Evolutionary conservation across 2,113 vertebrate genomes (phyloP).

Genomic region (Harpagus bidentatus): DNA sequence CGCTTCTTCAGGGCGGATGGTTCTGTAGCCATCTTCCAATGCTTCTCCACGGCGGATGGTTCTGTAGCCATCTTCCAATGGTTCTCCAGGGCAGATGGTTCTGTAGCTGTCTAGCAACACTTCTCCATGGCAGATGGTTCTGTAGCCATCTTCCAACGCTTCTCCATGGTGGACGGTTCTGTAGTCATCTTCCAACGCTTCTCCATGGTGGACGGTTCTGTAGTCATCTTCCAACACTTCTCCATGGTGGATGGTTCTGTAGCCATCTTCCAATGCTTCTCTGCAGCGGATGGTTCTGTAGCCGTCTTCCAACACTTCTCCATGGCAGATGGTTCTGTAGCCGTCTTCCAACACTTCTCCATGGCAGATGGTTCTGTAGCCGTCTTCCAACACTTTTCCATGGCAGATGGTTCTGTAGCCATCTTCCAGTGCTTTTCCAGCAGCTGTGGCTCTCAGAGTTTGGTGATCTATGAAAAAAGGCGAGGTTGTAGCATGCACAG

Average conservation of each 20-base stretch:
- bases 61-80: neutral
- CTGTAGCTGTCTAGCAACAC: neutral
- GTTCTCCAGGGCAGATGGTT: accelerated
- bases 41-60: neutral
- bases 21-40: neutral
- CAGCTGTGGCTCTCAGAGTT: neutral
- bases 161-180: too few species aligned
- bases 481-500: neutral
- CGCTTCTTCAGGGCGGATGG: accelerated
- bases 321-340: accelerated
- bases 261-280: accelerated
- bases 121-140: neutral
- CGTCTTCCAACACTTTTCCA: neutral
- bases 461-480: neutral
- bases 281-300: accelerated
- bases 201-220: neutral
- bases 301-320: neutral
- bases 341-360: neutral
- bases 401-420: neutral
- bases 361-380: neutral
- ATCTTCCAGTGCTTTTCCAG: neutral
- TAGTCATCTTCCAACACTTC: neutral
- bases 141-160: neutral
- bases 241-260: accelerated
- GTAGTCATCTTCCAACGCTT: neutral